Percentiles rank a stretch among this genome's conserved stretches.
Evolutionary conservation across 2,888 invertebrate genomes (phyloP).

Genomic region (Tetragonula carbonaria): DNA sequence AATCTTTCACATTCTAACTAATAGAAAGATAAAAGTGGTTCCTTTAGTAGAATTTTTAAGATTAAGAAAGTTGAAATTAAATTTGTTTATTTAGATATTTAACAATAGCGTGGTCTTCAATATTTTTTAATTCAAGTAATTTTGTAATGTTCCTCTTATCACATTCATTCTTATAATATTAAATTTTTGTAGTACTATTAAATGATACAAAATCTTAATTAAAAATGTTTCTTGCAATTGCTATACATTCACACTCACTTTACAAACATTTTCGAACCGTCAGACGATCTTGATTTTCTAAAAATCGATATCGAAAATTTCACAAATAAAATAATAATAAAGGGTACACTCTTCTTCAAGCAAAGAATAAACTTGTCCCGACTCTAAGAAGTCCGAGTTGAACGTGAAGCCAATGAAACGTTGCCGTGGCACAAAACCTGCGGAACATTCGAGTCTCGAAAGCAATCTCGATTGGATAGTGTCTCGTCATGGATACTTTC

Average conservation of each 20-base stretch:
- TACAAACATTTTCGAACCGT: background rate
- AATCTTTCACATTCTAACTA: too few relatives aligned
- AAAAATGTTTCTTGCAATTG: background rate
- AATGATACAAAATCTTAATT: too few relatives aligned
- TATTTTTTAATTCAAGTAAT: too few relatives aligned
- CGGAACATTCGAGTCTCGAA: background rate
- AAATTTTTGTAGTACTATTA: too few relatives aligned
- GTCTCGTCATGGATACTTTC: constrained; percentile 13
- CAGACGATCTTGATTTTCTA: background rate
- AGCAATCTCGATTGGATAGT: background rate
- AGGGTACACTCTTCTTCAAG: background rate
- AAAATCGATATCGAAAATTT: background rate
- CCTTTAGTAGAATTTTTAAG: too few relatives aligned
- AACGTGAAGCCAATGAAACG: constrained; percentile 5
- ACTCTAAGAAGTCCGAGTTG: background rate
- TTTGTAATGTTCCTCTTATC: too few relatives aligned
- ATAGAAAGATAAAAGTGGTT: too few relatives aligned
- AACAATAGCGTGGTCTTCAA: too few relatives aligned
- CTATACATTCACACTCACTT: background rate
- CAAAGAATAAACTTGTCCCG: background rate
- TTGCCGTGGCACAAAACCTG: background rate
- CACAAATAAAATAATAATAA: background rate
- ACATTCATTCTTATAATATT: too few relatives aligned
- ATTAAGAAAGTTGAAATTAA: too few relatives aligned
- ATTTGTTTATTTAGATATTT: too few relatives aligned